phyloP scores from a whole-genome alignment of 2,113 vertebrate species.

The Lophochroa leadbeateri region DNA sequence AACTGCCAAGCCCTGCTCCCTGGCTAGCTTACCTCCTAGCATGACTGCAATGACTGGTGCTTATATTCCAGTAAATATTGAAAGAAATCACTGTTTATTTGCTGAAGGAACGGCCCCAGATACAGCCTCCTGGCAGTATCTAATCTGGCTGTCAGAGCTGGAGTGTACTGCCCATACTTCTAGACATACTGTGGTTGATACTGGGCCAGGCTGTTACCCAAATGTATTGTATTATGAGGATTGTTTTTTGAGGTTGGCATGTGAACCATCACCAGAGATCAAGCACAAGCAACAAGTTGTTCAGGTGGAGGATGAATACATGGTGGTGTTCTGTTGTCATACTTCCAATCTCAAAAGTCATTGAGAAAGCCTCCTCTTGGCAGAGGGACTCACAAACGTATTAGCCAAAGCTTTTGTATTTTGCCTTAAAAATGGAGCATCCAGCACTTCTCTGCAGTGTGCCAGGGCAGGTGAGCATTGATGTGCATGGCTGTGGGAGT shows the following conservation, averaged over 20 bases:
- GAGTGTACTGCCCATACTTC: not conserved
- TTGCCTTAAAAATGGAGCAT: not conserved
- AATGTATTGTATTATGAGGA: not conserved
- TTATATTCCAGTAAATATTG: not conserved
- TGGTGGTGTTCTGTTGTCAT: accelerated
- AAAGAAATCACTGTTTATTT: not conserved
- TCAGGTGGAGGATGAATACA: not conserved
- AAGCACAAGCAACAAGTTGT: not conserved
- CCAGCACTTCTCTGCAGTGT: not conserved
- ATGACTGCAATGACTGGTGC: not conserved
- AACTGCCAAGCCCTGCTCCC: not conserved
- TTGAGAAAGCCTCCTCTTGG: not conserved
- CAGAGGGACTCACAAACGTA: not conserved
- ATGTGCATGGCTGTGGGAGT: not conserved
- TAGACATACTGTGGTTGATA: not conserved
- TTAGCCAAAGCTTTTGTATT: not conserved
- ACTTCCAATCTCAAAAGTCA: not conserved
- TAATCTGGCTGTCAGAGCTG: not conserved
- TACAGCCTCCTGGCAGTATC: not conserved
- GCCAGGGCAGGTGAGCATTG: not conserved
- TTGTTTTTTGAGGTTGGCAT: not conserved
- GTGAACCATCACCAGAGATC: not conserved
- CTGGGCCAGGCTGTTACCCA: not conserved
- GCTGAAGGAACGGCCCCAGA: not conserved
- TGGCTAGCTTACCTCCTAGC: not conserved